phyloP scores from a whole-genome alignment of 1,140 invertebrate genomes.

The Eubasilissa regina region DNA sequence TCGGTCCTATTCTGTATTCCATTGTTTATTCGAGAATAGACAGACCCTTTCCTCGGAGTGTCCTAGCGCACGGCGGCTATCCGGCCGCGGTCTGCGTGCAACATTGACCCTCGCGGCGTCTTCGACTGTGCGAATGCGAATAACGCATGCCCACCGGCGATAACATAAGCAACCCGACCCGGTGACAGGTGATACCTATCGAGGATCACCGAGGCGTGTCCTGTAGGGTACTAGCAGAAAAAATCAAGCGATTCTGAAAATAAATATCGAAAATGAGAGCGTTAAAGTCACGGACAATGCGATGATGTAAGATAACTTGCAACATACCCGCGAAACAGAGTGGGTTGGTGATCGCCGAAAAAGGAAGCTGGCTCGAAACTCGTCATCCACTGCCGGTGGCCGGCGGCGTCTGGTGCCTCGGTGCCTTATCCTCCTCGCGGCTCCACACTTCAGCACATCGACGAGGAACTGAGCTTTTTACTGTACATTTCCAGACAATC shows the following conservation, averaged over 20 bases:
- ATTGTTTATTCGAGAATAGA: too few relatives aligned
- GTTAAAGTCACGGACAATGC: constrained; percentile 44
- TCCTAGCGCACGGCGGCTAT: too few relatives aligned
- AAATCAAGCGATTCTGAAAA: not conserved
- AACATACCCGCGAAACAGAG: constrained; percentile 48
- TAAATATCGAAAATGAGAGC: not conserved
- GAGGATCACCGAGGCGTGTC: not conserved
- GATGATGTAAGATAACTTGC: constrained; percentile 45
- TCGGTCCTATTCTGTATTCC: too few relatives aligned
- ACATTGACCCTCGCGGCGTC: not conserved
- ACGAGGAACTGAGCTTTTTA: not conserved
- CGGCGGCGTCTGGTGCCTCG: not conserved
- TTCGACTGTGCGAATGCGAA: not conserved
- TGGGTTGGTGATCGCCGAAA: constrained; percentile 43
- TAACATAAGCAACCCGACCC: not conserved
- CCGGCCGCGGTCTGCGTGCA: not conserved
- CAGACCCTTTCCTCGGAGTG: too few relatives aligned
- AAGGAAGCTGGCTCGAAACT: constrained; percentile 42
- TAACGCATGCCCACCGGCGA: constrained; percentile 10
- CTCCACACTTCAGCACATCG: constrained; percentile 11
- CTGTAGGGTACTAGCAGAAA: not conserved
- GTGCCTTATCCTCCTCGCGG: not conserved
- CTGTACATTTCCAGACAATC: constrained; percentile 1
- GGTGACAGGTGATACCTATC: constrained; percentile 23
- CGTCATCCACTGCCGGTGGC: constrained; percentile 38